These are phyloP conservation scores for Meteorus colon DNA, from an alignment of 2,888 invertebrate genomes.

Conservation along the genomic window DNA sequence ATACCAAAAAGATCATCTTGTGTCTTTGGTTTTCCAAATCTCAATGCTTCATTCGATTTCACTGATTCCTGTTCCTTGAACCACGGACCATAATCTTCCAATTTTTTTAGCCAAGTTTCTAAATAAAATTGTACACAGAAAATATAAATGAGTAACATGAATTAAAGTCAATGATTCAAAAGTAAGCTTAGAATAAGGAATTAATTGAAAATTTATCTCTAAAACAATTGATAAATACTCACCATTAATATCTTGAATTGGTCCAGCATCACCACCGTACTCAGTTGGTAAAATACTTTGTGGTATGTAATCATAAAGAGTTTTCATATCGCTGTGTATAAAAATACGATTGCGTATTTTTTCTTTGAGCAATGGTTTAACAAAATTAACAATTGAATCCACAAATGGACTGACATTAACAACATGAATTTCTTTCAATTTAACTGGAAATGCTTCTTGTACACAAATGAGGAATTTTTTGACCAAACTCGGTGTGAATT, in stretches of 20 bases:
- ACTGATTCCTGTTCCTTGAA: constrained; percentile 85
- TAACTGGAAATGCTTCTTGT: constrained; percentile 90
- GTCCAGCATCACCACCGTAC: constrained; percentile 87
- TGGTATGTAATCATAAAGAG: constrained; percentile 85
- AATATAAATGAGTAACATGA: background rate
- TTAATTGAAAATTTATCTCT: background rate
- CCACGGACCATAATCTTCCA: constrained; percentile 86
- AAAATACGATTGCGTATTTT: constrained; percentile 89
- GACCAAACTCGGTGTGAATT: constrained; percentile 86
- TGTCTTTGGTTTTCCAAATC: constrained; percentile 90
- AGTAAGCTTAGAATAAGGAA: background rate
- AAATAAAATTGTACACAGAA: constrained; percentile 53
- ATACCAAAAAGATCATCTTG: constrained; percentile 91
- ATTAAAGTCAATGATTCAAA: background rate
- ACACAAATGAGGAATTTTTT: constrained; percentile 91
- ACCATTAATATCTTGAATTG: constrained; percentile 83
- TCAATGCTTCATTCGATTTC: constrained; percentile 85
- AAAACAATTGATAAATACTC: constrained; percentile 42
- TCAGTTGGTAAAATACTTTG: constrained; percentile 87
- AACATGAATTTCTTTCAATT: constrained; percentile 89
- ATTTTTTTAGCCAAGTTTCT: constrained; percentile 87
- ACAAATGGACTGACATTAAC: constrained; percentile 89
- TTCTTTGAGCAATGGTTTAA: constrained; percentile 90
- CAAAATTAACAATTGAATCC: constrained; percentile 89
- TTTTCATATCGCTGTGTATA: constrained; percentile 84